These are phyloP conservation scores for Champsocephalus gunnari DNA, from an alignment of 2,797 vertebrate genomes.

Conservation along the genomic window DNA sequence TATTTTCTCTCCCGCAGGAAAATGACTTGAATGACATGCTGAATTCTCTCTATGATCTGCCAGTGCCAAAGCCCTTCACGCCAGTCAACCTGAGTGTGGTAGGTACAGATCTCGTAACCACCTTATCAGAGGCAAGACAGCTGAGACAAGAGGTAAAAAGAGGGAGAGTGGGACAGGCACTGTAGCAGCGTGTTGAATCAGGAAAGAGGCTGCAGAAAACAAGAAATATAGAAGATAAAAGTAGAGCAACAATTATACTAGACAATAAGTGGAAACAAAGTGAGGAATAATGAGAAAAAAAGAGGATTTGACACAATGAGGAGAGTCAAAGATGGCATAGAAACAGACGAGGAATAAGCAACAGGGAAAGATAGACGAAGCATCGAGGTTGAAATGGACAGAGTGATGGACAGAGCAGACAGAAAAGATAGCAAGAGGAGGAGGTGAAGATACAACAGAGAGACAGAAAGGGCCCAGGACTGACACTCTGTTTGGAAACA, in stretches of 20 bases:
- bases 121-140: slow-evolving; percentile 51
- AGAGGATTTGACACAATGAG: slow-evolving; percentile 36
- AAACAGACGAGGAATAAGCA: slow-evolving; percentile 39
- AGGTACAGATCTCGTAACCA: slow-evolving; percentile 77
- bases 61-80: slow-evolving; percentile 93
- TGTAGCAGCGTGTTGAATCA: slow-evolving; percentile 40
- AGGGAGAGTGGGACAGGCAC: slow-evolving; percentile 34
- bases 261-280: slow-evolving; percentile 26
- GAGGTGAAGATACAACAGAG: slow-evolving; percentile 36
- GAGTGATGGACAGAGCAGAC: slow-evolving; percentile 28
- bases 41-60: slow-evolving; percentile 91
- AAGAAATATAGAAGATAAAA: slow-evolving; percentile 44
- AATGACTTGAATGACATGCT: slow-evolving; percentile 94
- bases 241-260: slow-evolving; percentile 14
- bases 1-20: slow-evolving; percentile 83
- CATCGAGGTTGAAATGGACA: slow-evolving; percentile 34
- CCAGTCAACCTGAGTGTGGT: slow-evolving; percentile 95
- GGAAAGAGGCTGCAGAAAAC: slow-evolving; percentile 12
- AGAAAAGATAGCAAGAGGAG: slow-evolving; percentile 25
- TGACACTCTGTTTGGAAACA: slow-evolving; percentile 78
- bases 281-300: slow-evolving; percentile 34
- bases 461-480: slow-evolving; percentile 42
- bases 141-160: slow-evolving; percentile 30
- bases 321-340: slow-evolving; percentile 30
- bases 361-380: slow-evolving; percentile 25